phyloP scores from a whole-genome alignment of 92 coral and sea anemone species.

The Scolanthus callimorphus region DNA sequence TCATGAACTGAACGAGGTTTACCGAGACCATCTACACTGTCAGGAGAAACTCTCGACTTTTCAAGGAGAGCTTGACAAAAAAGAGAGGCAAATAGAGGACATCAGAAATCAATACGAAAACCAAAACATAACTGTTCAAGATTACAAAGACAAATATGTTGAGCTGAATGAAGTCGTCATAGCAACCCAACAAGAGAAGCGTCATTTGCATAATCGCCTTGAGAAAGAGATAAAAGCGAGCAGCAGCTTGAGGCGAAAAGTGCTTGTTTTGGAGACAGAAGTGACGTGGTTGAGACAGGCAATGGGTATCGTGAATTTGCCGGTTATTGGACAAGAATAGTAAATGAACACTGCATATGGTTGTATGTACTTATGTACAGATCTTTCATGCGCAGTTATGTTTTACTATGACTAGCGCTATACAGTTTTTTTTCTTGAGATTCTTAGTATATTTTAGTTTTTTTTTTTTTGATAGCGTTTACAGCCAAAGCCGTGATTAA shows the following conservation, averaged over 20 bases:
- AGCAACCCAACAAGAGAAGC: slow-evolving; percentile 64
- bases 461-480: too few relatives aligned
- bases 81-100: slow-evolving; percentile 59
- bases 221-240: slow-evolving; percentile 51
- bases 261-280: slow-evolving; percentile 67
- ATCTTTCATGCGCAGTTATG: too few relatives aligned
- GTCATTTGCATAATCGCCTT: slow-evolving; percentile 47
- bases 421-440: too few relatives aligned
- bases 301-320: slow-evolving; percentile 51
- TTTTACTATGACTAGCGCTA: too few relatives aligned
- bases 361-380: too few relatives aligned
- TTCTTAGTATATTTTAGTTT: too few relatives aligned
- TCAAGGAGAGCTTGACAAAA: slow-evolving; percentile 24
- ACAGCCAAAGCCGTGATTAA: too few relatives aligned
- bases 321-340: too few relatives aligned
- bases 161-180: slow-evolving; percentile 54
- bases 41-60: slow-evolving; percentile 45
- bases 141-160: slow-evolving; percentile 55
- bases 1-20: slow-evolving; percentile 53
- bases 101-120: slow-evolving; percentile 40
- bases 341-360: too few relatives aligned
- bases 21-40: slow-evolving; percentile 45
- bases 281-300: slow-evolving; percentile 89
- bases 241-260: slow-evolving; percentile 40
- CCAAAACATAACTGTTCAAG: slow-evolving; percentile 53